phyloP scores from a whole-genome alignment of 2,113 vertebrate genomes.

The Nesogale talazaci region DNA sequence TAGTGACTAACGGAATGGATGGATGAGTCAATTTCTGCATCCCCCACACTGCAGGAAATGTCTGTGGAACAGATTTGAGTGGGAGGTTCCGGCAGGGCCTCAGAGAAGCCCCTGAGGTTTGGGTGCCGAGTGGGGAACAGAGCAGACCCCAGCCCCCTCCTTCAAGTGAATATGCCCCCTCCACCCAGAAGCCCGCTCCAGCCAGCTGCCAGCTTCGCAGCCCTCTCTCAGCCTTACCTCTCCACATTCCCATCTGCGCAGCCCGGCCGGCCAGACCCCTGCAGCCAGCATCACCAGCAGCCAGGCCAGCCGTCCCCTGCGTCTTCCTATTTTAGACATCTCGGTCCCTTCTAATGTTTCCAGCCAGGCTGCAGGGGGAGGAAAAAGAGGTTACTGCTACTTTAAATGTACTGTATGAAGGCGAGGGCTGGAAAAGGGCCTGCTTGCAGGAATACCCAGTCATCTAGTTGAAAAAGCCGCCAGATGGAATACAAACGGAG shows the following conservation, averaged over 20 bases:
- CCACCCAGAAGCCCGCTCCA: background rate
- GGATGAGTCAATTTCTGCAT: conserved; percentile 79
- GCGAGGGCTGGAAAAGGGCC: conserved; percentile 87
- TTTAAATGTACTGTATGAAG: conserved; percentile 89
- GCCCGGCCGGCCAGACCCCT: conserved; percentile 60
- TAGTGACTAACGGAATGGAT: conserved; percentile 77
- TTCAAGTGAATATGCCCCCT: background rate
- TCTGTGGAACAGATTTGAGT: conserved; percentile 81
- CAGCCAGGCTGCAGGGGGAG: conserved; percentile 82
- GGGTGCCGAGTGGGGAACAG: conserved; percentile 33
- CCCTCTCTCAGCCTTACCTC: conserved; percentile 59
- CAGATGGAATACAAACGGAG: conserved; percentile 89
- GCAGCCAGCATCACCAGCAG: conserved; percentile 73
- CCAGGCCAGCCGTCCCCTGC: conserved; percentile 67
- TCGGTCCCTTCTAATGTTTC: conserved; percentile 82
- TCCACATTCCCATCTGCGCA: conserved; percentile 60
- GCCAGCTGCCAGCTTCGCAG: conserved; percentile 68
- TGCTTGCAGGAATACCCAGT: conserved; percentile 87
- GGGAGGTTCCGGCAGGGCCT: conserved; percentile 78
- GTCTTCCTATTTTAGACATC: conserved; percentile 84
- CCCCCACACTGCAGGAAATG: conserved; percentile 79
- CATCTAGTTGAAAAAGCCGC: conserved; percentile 87
- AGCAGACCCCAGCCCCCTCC: background rate
- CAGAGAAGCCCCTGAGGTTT: conserved; percentile 74
- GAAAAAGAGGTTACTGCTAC: conserved; percentile 87